Base-by-base conservation (phyloP, 2,888 invertebrate species). In the Luffia ferchaultella region DNA sequence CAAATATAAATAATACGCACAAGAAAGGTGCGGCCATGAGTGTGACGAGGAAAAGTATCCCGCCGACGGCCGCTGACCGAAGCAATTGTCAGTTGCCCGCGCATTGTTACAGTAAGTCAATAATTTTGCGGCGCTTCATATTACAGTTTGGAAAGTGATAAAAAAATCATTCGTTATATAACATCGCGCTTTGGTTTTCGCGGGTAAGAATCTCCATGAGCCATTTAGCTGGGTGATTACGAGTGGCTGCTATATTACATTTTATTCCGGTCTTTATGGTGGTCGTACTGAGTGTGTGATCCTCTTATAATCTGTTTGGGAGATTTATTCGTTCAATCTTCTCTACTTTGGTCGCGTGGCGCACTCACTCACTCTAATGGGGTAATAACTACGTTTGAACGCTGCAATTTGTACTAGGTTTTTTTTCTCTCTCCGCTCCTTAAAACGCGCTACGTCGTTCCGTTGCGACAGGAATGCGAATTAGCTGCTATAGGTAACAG, bases 371-470 rank as follows among this genome's bases (percentile, higher is more conserved):
- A 65, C 67, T 60, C 58, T 75, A 75, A 75, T 76, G 65, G 68
- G 64, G 70, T 68, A 72, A 75, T 73, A 72, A 76, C 71, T 75
- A 74, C 67, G 66, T 66, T 63, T 65, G 67, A 70, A 71, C 63
- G 68, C 62, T 64, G 63, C 67, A 68, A 74, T 74, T 74, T 70
- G 70, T 69, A 67, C 61, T 62, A 67, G 60, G 65, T 69, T 68
- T 73, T 68, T 69, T 42, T 41, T 48, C 30, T 30, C n/a, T n/a
- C n/a, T n/a, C n/a, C n/a, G n/a, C n/a, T n/a, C 12, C 30, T 30
- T 30, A 30, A 30, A 30, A 30, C 30, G 30, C 30, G 30, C 30
- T 12, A 3, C 30, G 5, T 3, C 30, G 5, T 12, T 7, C 30
- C 30, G 5, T 30, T 12, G 30, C 30, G 30, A 30, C 30, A 30